Conservation (phyloP, 2,113 vertebrate genomes). For the Trichechus manatus region DNA sequence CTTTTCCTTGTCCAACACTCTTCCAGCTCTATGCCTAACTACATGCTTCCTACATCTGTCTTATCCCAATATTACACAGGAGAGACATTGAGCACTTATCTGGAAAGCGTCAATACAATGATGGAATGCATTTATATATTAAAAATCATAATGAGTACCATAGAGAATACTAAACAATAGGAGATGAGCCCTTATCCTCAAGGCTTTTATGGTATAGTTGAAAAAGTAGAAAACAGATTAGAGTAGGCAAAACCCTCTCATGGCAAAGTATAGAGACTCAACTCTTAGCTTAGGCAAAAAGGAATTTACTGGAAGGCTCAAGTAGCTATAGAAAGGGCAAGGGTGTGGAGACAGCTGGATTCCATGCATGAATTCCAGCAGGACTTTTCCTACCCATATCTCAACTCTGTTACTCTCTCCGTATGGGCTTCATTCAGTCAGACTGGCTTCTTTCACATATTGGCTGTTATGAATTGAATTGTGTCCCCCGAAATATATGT, state of each 20-base stretch:
- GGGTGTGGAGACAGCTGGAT: neutral
- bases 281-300: neutral
- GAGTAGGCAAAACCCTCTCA: neutral
- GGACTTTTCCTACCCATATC: neutral
- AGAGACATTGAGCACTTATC: neutral
- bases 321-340: neutral
- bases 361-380: neutral
- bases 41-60: neutral
- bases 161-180: neutral
- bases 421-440: neutral
- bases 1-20: neutral
- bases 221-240: neutral
- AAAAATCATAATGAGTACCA: neutral
- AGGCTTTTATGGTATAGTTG: neutral
- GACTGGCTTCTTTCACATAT: neutral
- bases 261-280: neutral
- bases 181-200: neutral
- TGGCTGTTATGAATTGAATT: neutral
- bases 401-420: neutral
- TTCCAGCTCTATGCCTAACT: neutral
- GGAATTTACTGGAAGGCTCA: neutral
- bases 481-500: neutral
- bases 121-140: neutral
- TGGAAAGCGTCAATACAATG: neutral
- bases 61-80: neutral